Conservation (phyloP, 2,888 invertebrate species). For the Galeruca laticollis region DNA sequence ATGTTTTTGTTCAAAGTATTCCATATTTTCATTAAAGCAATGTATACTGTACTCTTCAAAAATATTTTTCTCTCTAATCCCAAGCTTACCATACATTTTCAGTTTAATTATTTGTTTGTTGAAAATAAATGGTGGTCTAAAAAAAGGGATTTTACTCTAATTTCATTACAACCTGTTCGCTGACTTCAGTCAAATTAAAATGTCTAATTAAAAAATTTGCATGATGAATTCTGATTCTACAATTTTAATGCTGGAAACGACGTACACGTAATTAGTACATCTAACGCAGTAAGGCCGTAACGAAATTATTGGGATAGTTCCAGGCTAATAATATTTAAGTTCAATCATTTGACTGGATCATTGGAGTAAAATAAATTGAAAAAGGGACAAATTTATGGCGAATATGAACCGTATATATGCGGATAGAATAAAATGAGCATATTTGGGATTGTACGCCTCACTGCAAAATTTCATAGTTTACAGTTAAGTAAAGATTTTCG, state of each 20-base stretch:
- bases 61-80: background rate
- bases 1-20: too few species aligned
- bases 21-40: background rate
- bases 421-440: too few species aligned
- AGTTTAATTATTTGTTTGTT: background rate
- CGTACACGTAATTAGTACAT: constrained; percentile 5
- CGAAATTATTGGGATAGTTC: background rate
- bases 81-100: background rate
- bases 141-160: background rate
- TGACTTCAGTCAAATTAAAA: constrained; percentile 16
- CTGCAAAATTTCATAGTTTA: too few species aligned
- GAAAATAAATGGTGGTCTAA: background rate
- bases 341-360: too few species aligned
- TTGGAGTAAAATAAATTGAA: too few species aligned
- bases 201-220: constrained; percentile 23
- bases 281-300: background rate
- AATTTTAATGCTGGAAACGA: background rate
- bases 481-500: too few species aligned
- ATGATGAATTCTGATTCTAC: constrained; percentile 14
- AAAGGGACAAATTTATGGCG: too few species aligned
- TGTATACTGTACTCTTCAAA: background rate
- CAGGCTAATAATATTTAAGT: background rate
- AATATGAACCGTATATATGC: too few species aligned
- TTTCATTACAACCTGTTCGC: background rate
- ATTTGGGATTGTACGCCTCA: too few species aligned